Conservation (phyloP, 1,140 invertebrate genomes). For the Drosophila santomea region DNA sequence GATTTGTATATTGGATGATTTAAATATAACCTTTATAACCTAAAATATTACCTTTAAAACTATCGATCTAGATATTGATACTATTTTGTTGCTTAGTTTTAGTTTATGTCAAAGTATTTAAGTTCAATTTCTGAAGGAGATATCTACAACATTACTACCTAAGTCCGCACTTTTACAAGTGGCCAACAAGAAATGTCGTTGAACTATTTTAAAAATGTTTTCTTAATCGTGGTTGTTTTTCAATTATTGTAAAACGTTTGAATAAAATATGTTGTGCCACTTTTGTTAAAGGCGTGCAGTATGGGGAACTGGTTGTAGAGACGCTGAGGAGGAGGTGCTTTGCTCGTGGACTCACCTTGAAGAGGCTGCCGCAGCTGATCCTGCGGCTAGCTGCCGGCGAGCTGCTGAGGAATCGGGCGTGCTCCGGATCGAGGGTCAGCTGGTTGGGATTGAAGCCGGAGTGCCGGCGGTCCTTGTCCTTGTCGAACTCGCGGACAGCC, state of each 20-base stretch:
- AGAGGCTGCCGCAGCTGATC: constrained; percentile 91
- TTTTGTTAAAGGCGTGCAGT: constrained; percentile 12
- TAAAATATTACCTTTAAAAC: too few species aligned
- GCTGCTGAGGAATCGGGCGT: constrained; percentile 87
- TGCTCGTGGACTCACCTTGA: constrained; percentile 86
- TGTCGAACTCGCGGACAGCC: constrained; percentile 81
- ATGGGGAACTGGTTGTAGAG: constrained; percentile 9
- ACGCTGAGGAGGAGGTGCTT: neutral
- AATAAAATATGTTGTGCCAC: constrained; percentile 14
- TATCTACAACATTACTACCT: too few species aligned
- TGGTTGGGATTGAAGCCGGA: constrained; percentile 87
- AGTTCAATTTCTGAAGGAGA: too few species aligned
- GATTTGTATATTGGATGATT: neutral
- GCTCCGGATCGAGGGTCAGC: constrained; percentile 87
- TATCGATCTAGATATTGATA: too few species aligned
- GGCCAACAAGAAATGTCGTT: too few species aligned
- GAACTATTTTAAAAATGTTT: too few species aligned
- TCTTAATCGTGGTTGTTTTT: too few species aligned
- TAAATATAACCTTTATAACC: neutral
- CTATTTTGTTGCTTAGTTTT: too few species aligned
- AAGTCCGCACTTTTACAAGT: too few species aligned
- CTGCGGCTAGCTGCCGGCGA: constrained; percentile 91
- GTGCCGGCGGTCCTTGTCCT: constrained; percentile 85
- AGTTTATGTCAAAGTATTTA: too few species aligned
- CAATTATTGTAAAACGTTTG: too few species aligned